Conservation (phyloP, 1,140 invertebrate species). For the Formica exsecta region DNA sequence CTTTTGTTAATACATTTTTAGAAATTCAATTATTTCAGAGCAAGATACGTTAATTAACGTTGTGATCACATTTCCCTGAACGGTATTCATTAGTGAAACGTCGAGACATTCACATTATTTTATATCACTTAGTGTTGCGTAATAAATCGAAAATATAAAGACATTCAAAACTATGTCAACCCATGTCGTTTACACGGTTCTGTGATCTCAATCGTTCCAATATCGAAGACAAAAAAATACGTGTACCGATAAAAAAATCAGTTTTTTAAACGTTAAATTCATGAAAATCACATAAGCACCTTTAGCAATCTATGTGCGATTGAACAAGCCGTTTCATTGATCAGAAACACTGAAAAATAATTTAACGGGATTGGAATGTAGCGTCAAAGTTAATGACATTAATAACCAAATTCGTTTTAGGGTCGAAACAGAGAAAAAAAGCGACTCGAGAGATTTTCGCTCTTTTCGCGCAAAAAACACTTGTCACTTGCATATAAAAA, state of each 20-base stretch:
- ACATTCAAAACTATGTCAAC: constrained; percentile 10
- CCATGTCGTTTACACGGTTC: neutral
- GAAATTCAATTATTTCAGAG: neutral
- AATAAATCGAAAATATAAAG: neutral
- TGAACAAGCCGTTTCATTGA: neutral
- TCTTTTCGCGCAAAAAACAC: neutral
- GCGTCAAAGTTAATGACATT: neutral
- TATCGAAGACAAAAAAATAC: neutral
- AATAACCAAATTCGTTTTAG: neutral
- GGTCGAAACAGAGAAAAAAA: neutral
- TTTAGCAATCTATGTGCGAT: neutral
- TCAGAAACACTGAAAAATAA: constrained; percentile 12
- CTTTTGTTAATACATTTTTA: neutral
- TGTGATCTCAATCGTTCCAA: neutral
- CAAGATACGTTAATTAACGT: neutral
- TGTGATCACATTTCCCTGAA: neutral
- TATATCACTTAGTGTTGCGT: neutral
- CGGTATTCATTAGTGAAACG: neutral
- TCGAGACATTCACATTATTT: neutral
- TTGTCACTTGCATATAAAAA: neutral
- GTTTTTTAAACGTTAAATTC: neutral
- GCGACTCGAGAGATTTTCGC: neutral
- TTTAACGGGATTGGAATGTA: neutral
- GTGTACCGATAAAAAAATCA: neutral
- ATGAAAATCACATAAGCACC: neutral